Percentiles rank a stretch among this genome's conserved stretches.
Evolutionary conservation across 2,888 invertebrate genomes (phyloP).

Genomic region (Pterobdella sp.): DNA sequence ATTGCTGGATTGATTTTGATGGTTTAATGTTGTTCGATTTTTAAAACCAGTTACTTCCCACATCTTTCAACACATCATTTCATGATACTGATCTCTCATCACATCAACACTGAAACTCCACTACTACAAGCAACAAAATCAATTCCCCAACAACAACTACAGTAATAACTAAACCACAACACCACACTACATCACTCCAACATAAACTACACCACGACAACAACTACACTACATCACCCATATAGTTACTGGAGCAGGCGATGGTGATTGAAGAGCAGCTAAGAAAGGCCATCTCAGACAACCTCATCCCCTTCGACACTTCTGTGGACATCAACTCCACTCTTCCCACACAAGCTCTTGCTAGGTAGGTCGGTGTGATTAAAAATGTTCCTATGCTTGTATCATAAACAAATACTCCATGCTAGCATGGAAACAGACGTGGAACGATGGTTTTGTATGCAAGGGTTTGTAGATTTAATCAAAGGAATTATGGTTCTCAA

Average conservation of each 20-base stretch:
- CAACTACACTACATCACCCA: background rate
- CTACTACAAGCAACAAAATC: background rate
- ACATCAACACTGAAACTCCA: background rate
- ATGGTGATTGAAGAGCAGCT: constrained; percentile 98
- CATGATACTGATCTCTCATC: background rate
- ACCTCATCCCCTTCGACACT: constrained; percentile 20
- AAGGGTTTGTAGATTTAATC: no score
- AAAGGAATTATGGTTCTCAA: no score
- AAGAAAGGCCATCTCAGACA: constrained; percentile 65
- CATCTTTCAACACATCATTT: no score
- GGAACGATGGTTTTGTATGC: no score
- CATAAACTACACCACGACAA: background rate
- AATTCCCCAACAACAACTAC: background rate
- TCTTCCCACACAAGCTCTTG: constrained; percentile 20
- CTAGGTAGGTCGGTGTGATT: constrained; percentile 12
- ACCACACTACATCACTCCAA: background rate
- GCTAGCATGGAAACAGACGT: no score
- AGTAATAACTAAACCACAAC: background rate
- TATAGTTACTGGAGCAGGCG: constrained; percentile 86
- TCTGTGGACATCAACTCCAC: constrained; percentile 18
- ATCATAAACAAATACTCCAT: no score
- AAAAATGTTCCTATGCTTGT: no score
- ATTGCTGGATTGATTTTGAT: background rate
- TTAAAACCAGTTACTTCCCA: no score
- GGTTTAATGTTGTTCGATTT: no score